phyloP scores from a whole-genome alignment of 92 coral and sea anemone genomes.

The Montipora capitata region DNA sequence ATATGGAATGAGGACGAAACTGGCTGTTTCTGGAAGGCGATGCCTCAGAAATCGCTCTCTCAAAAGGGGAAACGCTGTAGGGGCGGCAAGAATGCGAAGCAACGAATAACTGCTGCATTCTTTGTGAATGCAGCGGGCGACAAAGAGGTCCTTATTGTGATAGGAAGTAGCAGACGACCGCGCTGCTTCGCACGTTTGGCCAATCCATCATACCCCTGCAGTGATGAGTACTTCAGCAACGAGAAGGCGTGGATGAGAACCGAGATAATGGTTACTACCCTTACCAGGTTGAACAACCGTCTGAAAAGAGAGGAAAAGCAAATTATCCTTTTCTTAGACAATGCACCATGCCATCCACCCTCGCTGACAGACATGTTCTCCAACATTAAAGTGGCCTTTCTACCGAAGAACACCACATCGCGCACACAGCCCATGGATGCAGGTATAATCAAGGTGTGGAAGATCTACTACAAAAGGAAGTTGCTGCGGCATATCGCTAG shows the following conservation, averaged over 20 bases:
- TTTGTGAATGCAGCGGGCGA: conserved; percentile 30
- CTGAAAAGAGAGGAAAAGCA: conserved; percentile 27
- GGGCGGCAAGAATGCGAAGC: conserved; percentile 50
- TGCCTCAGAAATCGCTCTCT: conserved; percentile 50
- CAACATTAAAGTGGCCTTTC: neutral
- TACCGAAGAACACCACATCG: conserved; percentile 2
- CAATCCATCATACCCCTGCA: conserved; percentile 45
- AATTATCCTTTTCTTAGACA: conserved; percentile 34
- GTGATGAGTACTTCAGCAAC: neutral
- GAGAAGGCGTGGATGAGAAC: too few relatives aligned
- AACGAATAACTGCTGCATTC: conserved; percentile 41
- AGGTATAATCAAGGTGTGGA: conserved; percentile 5
- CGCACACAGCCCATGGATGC: neutral
- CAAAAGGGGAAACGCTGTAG: conserved; percentile 41
- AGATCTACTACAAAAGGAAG: too few relatives aligned
- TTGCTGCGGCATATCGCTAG: conserved; percentile 40
- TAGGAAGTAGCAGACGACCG: conserved; percentile 43
- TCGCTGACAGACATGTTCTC: conserved; percentile 2
- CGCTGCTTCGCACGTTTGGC: conserved; percentile 25
- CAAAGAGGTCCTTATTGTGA: conserved; percentile 50
- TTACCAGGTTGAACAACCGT: conserved; percentile 19
- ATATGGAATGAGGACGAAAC: conserved; percentile 74
- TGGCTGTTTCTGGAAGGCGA: conserved; percentile 56
- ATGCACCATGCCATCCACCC: conserved; percentile 14
- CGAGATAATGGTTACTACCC: neutral